Evolutionary conservation across 2,888 invertebrate genomes (phyloP).

Genomic region (Hanleya hanleyi): DNA sequence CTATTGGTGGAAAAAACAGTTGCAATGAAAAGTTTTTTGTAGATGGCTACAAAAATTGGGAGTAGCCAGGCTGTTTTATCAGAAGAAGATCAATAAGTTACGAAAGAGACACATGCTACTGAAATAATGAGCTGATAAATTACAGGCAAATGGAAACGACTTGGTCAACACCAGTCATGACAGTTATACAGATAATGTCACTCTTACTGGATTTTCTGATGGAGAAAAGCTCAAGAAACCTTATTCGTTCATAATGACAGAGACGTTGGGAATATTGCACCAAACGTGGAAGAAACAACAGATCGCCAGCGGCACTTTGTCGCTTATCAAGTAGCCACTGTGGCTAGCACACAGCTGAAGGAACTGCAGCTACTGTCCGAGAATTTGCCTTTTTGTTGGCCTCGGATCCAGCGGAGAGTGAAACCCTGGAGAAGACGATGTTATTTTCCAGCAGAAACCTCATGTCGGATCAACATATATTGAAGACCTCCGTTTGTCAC

Average conservation of each 20-base stretch:
- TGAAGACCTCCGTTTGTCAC: neutral
- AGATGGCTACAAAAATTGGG: neutral
- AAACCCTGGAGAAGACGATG: neutral
- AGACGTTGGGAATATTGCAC: no score
- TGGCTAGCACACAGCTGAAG: neutral
- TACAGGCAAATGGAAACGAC: no score
- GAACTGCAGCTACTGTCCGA: neutral
- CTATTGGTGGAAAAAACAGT: neutral
- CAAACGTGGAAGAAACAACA: no score
- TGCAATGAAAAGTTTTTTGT: neutral
- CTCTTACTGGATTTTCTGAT: neutral
- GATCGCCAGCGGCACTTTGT: neutral
- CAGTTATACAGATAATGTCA: no score
- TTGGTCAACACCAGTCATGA: no score
- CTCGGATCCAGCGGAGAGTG: neutral
- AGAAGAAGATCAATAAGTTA: neutral
- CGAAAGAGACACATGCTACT: neutral
- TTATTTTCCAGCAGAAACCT: neutral
- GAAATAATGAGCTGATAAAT: neutral
- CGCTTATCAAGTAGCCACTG: neutral
- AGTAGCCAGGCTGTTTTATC: neutral
- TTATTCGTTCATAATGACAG: no score
- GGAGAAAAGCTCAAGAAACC: neutral
- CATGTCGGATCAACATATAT: neutral
- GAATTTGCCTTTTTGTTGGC: neutral